Evolutionary conservation across 53 echinoderm and acorn worm genomes (phyloP).

Genomic region (Stichopus horrens): DNA sequence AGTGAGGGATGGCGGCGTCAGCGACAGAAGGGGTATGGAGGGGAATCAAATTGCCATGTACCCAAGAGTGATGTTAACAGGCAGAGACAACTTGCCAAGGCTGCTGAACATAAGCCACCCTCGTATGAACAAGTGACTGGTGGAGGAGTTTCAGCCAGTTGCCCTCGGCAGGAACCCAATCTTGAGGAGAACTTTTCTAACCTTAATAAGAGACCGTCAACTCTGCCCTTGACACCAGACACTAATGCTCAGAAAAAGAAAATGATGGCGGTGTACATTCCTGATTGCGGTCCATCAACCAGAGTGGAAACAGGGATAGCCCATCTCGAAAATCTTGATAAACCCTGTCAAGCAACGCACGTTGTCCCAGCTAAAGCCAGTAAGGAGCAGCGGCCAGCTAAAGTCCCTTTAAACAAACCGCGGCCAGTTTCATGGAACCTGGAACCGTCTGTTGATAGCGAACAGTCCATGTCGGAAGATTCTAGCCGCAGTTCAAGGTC

Average conservation of each 20-base stretch:
- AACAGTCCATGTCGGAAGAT: conserved; percentile 53
- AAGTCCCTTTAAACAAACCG: conserved; percentile 1
- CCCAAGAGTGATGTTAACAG: conserved; percentile 47
- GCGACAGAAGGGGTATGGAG: conserved; percentile 27
- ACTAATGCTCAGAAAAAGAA: conserved; percentile 86
- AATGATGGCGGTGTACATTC: conserved; percentile 89
- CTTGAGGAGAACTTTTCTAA: background rate
- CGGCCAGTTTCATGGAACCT: conserved; percentile 51
- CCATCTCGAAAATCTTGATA: conserved; percentile 79
- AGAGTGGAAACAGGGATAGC: conserved; percentile 97
- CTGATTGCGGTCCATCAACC: conserved; percentile 81
- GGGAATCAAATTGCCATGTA: background rate
- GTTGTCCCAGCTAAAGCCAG: conserved; percentile 9
- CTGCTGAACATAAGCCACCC: conserved; percentile 32
- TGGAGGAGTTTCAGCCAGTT: background rate
- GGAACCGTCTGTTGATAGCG: conserved; percentile 57
- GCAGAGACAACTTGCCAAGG: conserved; percentile 46
- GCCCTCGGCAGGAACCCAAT: background rate
- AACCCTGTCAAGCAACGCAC: conserved; percentile 65
- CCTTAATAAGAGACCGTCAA: background rate
- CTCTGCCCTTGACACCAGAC: conserved; percentile 46
- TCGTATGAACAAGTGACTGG: conserved; percentile 41
- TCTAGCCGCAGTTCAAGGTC: conserved; percentile 41
- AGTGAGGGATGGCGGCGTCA: conserved; percentile 30
- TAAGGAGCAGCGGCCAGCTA: background rate